Evolutionary conservation across 2,888 invertebrate genomes (phyloP), one percentile per base, ranked within the genome.

Genomic region (Dolichomitus sp.): DNA sequence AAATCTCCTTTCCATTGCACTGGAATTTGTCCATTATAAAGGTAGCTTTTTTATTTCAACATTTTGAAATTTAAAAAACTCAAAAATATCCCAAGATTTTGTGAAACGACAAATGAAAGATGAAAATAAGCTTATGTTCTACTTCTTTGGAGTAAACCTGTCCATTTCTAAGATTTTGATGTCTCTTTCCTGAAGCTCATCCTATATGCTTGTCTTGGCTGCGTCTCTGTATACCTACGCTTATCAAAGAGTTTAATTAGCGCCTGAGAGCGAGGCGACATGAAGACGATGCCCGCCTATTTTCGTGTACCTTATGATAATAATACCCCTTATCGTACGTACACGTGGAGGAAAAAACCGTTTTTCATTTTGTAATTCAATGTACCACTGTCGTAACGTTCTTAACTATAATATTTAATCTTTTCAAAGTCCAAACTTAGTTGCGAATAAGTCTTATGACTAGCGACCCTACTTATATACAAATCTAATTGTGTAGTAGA

Each of bases 291-390:
- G 42, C 76, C 76, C 80, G 85, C 80, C 81, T 83, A 83, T 80
- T 85, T 83, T 85, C 83, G 84, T 84, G 85, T 84, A 86, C 81
- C 82, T 83, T 83, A 76, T 82, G 86, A 61, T 37, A 61, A 87
- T 84, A 86, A 85, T 84, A 78, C 69, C 65, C 83, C 85, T 87
- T 88, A 89, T 89, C 89, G 84, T 87, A 42, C 83, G 74, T 80
- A 84, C 83, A 77, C 74, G 84, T 52, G 76, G 17, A 63, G 75
- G 73, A 73, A 81, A 79, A 77, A 81, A 73, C 12, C 37, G 17
- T 17, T 61, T 37, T 19, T 61, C 61, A 37, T 61, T 61, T 19
- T 19, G 33, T 61, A 40, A 61, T 61, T 11, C 37, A 40, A 17
- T 37, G 11, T 37, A 33, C 5, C 12, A 4, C 9, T 19, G 61